A percentile compares a stretch with the other conserved stretches of the same genome.
These are phyloP conservation scores for Zeuzera pyrina DNA, from an alignment of 2,888 invertebrate species.

Conservation along the genomic window DNA sequence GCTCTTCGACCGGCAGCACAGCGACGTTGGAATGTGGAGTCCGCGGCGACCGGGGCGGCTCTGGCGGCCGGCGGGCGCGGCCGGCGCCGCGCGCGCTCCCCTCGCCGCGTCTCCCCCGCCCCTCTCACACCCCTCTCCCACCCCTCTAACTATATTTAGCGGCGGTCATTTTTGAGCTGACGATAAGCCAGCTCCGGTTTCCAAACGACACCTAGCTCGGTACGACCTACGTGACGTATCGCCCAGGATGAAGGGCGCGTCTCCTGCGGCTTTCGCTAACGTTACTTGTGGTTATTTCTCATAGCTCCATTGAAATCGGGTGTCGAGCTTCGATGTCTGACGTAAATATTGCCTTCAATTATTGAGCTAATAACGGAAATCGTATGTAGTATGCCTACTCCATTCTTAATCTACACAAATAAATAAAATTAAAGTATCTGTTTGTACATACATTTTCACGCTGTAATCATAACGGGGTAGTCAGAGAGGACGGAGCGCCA, in stretches of 20 bases:
- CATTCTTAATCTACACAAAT: too few relatives aligned
- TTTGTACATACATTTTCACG: too few relatives aligned
- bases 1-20: constrained; percentile 61
- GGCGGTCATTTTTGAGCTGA: constrained; percentile 54
- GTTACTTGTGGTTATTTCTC: too few relatives aligned
- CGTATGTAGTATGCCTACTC: too few relatives aligned
- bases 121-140: constrained; percentile 14
- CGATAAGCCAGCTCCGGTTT: constrained; percentile 65
- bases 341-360: too few relatives aligned
- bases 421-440: too few relatives aligned
- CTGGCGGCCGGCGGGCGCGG: constrained; percentile 49
- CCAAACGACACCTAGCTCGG: constrained; percentile 31
- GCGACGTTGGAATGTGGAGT: constrained; percentile 80
- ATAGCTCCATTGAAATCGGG: too few relatives aligned
- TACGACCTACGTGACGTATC: constrained; percentile 34
- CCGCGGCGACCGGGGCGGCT: constrained; percentile 80
- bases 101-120: constrained; percentile 21
- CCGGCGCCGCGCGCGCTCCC: constrained; percentile 17
- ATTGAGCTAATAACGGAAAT: too few relatives aligned
- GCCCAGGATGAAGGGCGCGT: constrained; percentile 22
- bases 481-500: too few relatives aligned
- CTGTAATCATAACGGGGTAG: too few relatives aligned
- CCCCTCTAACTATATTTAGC: constrained; percentile 57
- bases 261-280: too few relatives aligned
- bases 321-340: too few relatives aligned